Conservation (phyloP, 1,140 invertebrate genomes). For the Andricus grossulariae region DNA sequence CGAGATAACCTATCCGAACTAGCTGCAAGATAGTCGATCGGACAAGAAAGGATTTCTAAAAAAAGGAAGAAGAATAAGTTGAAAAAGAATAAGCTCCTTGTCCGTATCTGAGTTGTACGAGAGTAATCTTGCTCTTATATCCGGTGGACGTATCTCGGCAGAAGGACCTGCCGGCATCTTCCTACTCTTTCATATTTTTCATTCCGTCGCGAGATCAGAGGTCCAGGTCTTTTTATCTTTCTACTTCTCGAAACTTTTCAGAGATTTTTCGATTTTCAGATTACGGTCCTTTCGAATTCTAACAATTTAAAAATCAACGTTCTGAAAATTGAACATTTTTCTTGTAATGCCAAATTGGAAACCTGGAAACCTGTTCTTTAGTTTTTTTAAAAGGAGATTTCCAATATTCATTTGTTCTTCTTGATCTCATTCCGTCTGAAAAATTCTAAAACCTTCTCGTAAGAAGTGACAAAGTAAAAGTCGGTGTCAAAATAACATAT, state of each 20-base stretch:
- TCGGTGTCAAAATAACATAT: too few species aligned
- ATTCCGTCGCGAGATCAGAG: constrained; percentile 35
- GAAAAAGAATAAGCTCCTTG: constrained; percentile 13
- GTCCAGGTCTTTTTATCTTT: constrained; percentile 28
- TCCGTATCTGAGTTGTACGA: constrained; percentile 29
- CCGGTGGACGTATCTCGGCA: constrained; percentile 21
- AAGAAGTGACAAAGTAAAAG: too few species aligned
- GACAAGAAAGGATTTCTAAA: background rate
- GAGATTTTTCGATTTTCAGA: constrained; percentile 33
- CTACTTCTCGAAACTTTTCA: constrained; percentile 32
- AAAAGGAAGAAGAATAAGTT: constrained; percentile 2
- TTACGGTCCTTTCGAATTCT: constrained; percentile 35
- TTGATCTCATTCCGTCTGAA: too few species aligned
- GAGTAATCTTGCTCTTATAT: constrained; percentile 34
- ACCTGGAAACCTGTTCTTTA: too few species aligned
- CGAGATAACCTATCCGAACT: constrained; percentile 35
- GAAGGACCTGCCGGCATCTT: constrained; percentile 16
- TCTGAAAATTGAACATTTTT: constrained; percentile 38
- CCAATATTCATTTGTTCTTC: too few species aligned
- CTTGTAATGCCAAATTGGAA: too few species aligned
- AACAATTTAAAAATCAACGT: constrained; percentile 44
- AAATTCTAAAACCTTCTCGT: too few species aligned
- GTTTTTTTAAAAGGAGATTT: too few species aligned
- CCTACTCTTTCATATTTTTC: constrained; percentile 25
- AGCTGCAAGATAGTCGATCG: constrained; percentile 39